Base-by-base conservation (phyloP, 2,113 vertebrate genomes). In the Bubalus kerabau region DNA sequence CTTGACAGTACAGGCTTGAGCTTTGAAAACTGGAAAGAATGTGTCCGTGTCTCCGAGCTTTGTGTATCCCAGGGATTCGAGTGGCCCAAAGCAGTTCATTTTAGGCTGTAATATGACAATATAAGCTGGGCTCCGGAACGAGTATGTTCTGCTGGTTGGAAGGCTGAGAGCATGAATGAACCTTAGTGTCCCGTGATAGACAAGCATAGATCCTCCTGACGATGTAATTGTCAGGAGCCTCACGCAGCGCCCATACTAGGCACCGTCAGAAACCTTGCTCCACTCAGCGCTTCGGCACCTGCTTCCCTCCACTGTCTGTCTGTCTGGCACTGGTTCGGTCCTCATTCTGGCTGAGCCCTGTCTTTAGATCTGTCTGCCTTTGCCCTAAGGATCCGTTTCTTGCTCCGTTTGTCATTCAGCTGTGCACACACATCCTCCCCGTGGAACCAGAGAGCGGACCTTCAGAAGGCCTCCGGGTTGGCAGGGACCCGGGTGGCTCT, bases 1-100 rank as follows among this genome's bases (percentile, higher is more conserved):
- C 59, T 94, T 89, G n/a, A 84, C 85, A 93, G 23, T 74, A 57
- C 89, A 89, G 28, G 11, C 32, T 43, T 82, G 24, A 59, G 40
- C 40, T 89, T 64, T 30, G 71, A 71, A 91, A 86, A 78, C n/a
- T 4, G 46, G 48, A n/a, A 85, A 88, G 26, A 85, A 15, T 32
- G 30, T 7, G 32, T 62, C 43, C n/a, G 32, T 56, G 50, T 81
- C 28, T 80, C 57, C 56, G 11, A 60, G 78, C 23, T 50, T 91
- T 78, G 46, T 88, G 10, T 57, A 16, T 43, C 48, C 46, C 76
- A 76, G 95, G 40, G 80, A 87, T 67, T 30, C 19, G 24, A 86
- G 13, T 1, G 15, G 23, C 36, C 54, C 30, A 10, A 24, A 64
- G 40, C 46, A 46, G 36, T 54, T 62, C 54, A 21, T 30, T 64